Conservation (phyloP, 2,888 invertebrate genomes). For the Catocala sponsa region DNA sequence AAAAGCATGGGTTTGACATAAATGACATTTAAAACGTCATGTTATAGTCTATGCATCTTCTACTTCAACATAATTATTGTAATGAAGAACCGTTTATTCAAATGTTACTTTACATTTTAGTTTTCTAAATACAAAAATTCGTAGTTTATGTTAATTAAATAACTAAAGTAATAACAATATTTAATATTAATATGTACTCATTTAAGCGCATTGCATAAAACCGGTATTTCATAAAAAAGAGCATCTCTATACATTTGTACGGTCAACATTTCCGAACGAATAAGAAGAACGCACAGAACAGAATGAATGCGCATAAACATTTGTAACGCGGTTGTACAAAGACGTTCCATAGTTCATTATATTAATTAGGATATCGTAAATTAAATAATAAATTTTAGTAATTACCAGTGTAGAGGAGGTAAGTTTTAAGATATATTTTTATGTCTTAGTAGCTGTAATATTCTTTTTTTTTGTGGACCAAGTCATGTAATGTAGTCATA, state of each 20-base stretch:
- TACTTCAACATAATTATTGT: too few relatives aligned
- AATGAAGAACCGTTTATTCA: too few relatives aligned
- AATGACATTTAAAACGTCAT: constrained; percentile 9
- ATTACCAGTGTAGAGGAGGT: neutral
- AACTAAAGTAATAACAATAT: too few relatives aligned
- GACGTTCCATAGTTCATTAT: constrained; percentile 10
- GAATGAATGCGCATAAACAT: constrained; percentile 23
- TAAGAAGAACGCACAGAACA: constrained; percentile 15
- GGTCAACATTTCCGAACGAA: constrained; percentile 27
- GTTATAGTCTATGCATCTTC: too few relatives aligned
- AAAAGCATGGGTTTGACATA: constrained; percentile 16
- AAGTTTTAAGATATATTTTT: neutral
- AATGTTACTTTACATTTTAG: too few relatives aligned
- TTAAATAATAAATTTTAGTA: neutral
- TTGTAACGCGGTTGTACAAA: constrained; percentile 10
- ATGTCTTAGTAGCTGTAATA: neutral
- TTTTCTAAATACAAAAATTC: too few relatives aligned
- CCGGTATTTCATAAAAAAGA: neutral
- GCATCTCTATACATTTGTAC: neutral
- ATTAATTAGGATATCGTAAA: constrained; percentile 16
- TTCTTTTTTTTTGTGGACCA: neutral
- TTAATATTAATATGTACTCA: too few relatives aligned
- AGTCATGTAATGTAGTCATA: constrained; percentile 16
- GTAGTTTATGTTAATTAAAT: too few relatives aligned
- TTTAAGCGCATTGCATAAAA: too few relatives aligned